A percentile compares a stretch with the other conserved stretches of the same genome.
Evolutionary conservation across 2,797 vertebrate species (phyloP).

Genomic region (Pangasius krempfi): DNA sequence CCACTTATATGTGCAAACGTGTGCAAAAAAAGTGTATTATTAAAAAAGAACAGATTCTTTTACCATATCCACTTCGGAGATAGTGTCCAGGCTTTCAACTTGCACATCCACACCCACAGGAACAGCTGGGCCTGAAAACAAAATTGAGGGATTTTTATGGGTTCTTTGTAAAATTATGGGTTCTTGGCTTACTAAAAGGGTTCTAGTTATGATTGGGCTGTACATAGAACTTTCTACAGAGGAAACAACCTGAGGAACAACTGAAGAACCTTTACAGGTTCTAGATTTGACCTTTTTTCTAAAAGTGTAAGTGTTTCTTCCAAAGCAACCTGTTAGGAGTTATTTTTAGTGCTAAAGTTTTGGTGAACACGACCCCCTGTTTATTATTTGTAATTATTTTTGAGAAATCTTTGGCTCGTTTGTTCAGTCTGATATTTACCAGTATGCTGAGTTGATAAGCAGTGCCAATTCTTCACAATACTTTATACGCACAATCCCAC

Average conservation of each 20-base stretch:
- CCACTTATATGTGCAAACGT: background rate
- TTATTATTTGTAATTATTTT: background rate
- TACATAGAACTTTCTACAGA: background rate
- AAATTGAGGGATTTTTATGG: background rate
- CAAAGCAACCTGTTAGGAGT: background rate
- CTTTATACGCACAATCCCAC: background rate
- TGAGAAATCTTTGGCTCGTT: background rate
- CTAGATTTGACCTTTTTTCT: background rate
- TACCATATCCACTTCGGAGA: constrained; percentile 96
- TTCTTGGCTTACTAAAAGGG: background rate
- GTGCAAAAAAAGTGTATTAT: background rate
- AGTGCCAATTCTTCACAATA: background rate
- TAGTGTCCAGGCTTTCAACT: constrained; percentile 92
- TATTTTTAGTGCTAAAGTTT: background rate
- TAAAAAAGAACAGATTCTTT: constrained; percentile 22
- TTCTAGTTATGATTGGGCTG: background rate
- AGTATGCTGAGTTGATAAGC: background rate
- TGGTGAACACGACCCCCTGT: background rate
- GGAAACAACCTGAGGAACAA: background rate
- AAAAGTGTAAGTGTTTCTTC: background rate
- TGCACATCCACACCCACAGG: constrained; percentile 93
- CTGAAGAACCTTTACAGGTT: background rate
- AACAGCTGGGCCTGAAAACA: constrained; percentile 82
- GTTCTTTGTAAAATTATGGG: background rate
- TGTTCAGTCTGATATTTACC: background rate